Base-by-base conservation (phyloP, 2,888 invertebrate species). In the Eumerus sabulonum region DNA sequence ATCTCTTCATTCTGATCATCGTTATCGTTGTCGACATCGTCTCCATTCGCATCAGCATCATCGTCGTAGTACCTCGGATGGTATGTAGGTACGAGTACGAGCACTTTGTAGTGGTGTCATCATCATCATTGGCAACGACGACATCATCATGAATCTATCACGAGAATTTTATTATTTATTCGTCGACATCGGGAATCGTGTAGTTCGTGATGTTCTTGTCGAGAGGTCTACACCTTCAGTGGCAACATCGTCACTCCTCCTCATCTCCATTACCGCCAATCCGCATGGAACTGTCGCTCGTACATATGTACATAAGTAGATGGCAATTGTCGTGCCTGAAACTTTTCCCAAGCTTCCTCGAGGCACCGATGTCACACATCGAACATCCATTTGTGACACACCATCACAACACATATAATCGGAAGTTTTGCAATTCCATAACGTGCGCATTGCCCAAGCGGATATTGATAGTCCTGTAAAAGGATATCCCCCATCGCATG, bases 341-440 rank as follows among this genome's bases (percentile, higher is more conserved):
- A 79, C 68, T 79, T 79, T 76, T 74, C 74, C 68, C 79, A 79
- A 73, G 74, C 74, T 73, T 57, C 57, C 9, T 38, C 50, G 12
- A 35, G 12, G n/a, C 35, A 62, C 51, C 48, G 56, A 70, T 71
- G 71, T 62, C 71, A 72, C 47, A 64, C 53, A 18, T 45, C 50
- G 13, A n/a, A n/a, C n/a, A n/a, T n/a, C n/a, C n/a, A n/a, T n/a
- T n/a, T n/a, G n/a, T n/a, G n/a, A n/a, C n/a, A n/a, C n/a, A n/a
- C n/a, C n/a, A n/a, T n/a, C n/a, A n/a, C 13, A 56, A 72, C 67
- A 72, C 57, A 57, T 53, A 19, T n/a, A 63, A 63, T 68, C 77
- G 77, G 73, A 77, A 77, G 70, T 74, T 79, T 74, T 66, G 66
- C 68, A 79, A 79, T 79, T 79, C 70, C 68, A 74, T 70, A 79